phyloP scores from a whole-genome alignment of 2,888 invertebrate genomes.

The Heliconius charithonia region DNA sequence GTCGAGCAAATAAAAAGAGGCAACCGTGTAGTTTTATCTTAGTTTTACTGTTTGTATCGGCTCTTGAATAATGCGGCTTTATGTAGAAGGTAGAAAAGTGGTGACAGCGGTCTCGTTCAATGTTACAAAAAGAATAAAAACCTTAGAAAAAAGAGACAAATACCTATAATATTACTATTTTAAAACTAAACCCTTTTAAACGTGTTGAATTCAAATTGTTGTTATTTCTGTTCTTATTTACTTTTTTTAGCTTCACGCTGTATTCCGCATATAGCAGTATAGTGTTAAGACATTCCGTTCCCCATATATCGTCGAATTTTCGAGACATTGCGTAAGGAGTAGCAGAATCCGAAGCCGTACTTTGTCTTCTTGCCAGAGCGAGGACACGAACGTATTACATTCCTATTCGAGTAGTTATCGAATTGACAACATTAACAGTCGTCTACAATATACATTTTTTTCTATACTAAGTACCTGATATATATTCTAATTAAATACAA shows the following conservation, averaged over 20 bases:
- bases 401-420: no score
- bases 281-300: neutral
- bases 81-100: neutral
- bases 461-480: neutral
- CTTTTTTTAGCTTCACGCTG: neutral
- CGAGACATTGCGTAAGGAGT: no score
- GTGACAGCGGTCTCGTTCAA: conserved; percentile 25
- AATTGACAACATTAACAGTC: no score
- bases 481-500: conserved; percentile 8
- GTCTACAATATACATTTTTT: no score
- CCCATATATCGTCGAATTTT: no score
- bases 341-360: no score
- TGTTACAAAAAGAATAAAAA: neutral
- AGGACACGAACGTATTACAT: no score
- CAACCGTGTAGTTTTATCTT: conserved; percentile 47
- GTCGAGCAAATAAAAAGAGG: conserved; percentile 47
- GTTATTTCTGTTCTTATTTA: neutral
- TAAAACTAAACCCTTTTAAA: neutral
- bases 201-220: neutral
- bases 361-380: no score
- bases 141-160: neutral
- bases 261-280: neutral
- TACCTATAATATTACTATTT: neutral
- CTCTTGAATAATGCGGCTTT: conserved; percentile 21
- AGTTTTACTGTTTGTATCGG: conserved; percentile 48